Conservation (phyloP, 1,140 invertebrate genomes). For the Listronotus oregonensis region DNA sequence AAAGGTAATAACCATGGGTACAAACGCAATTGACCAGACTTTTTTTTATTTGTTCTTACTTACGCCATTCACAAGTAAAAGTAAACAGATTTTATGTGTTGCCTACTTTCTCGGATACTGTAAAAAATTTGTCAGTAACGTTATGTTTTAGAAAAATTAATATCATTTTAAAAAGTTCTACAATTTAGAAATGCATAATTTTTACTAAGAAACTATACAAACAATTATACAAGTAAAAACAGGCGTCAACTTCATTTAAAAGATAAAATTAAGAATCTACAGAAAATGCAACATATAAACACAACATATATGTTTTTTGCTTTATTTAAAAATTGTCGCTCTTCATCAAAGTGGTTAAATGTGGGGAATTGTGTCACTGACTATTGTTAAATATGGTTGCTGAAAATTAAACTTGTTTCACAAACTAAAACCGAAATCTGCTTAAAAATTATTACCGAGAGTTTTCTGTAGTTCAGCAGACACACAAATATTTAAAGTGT, state of each 20-base stretch:
- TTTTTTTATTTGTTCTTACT: too few relatives aligned
- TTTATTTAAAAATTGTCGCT: slow-evolving; percentile 28
- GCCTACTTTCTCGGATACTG: too few relatives aligned
- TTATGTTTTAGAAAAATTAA: too few relatives aligned
- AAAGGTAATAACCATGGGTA: too few relatives aligned
- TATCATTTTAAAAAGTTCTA: too few relatives aligned
- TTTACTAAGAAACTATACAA: too few relatives aligned
- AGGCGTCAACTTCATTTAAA: not conserved
- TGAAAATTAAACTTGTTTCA: slow-evolving; percentile 37
- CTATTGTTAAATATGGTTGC: slow-evolving; percentile 54
- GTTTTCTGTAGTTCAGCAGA: slow-evolving; percentile 42
- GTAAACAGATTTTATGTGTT: too few relatives aligned
- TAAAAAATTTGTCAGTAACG: too few relatives aligned
- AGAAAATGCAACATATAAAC: slow-evolving; percentile 1
- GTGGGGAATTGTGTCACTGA: slow-evolving; percentile 49
- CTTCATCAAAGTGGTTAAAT: slow-evolving; percentile 54
- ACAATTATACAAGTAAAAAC: too few relatives aligned
- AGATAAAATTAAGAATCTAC: not conserved
- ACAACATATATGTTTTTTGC: slow-evolving; percentile 10
- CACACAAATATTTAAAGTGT: slow-evolving; percentile 50
- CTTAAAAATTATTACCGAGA: slow-evolving; percentile 24
- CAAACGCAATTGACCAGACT: too few relatives aligned
- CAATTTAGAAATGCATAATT: too few relatives aligned
- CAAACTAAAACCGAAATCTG: slow-evolving; percentile 37
- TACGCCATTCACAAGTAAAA: too few relatives aligned